These are phyloP conservation scores for fruit fly (Drosophila melanogaster) DNA, from an alignment of 1,140 invertebrate genomes.

Conservation along the genomic window DNA sequence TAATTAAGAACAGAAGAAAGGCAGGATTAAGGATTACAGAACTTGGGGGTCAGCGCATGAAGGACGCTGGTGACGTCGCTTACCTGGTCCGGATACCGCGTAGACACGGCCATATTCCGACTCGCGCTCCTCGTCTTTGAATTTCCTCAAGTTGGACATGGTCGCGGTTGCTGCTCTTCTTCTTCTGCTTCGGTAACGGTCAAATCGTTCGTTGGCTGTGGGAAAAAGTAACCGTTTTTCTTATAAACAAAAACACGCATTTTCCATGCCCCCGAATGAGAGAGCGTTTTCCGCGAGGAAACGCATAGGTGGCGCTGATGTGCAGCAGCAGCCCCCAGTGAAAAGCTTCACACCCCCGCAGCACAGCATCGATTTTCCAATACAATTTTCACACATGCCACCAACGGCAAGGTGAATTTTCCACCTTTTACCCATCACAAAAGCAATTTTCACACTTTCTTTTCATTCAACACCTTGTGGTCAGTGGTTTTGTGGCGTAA, in stretches of 20 bases:
- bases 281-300: conserved; percentile 31
- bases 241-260: conserved; percentile 73
- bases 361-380: conserved; percentile 70
- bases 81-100: conserved; percentile 98
- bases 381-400: conserved; percentile 57
- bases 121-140: conserved; percentile 94
- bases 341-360: conserved; percentile 67
- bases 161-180: conserved; percentile 63
- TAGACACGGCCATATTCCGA: conserved; percentile 97
- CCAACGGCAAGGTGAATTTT: conserved; percentile 8
- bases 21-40: conserved; percentile 3
- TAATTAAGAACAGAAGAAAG: not conserved
- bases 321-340: conserved; percentile 58
- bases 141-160: conserved; percentile 88
- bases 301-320: conserved; percentile 65
- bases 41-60: conserved; percentile 35
- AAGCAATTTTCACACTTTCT: not conserved
- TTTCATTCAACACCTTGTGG: not conserved
- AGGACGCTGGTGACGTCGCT: conserved; percentile 83
- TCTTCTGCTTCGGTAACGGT: conserved; percentile 52
- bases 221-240: conserved; percentile 10
- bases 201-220: conserved; percentile 53
- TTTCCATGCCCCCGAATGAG: conserved; percentile 45
- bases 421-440: not conserved
- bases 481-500: conserved; percentile 12